Conservation (phyloP, 2,888 invertebrate genomes). For the Escarpia spicata region DNA sequence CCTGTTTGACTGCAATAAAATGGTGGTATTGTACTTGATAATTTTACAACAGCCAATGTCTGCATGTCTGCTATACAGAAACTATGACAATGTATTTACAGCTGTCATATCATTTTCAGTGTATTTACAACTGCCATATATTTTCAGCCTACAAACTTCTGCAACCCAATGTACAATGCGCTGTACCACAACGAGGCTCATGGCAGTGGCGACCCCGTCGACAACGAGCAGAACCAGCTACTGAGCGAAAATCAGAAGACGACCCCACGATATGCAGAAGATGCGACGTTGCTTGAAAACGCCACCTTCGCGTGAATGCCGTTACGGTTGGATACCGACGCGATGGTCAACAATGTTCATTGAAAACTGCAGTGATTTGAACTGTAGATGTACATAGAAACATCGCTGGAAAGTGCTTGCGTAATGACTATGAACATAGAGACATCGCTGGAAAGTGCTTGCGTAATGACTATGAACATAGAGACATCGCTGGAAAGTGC, state of each 20-base stretch:
- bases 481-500: not conserved
- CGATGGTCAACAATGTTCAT: not conserved
- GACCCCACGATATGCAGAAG: not conserved
- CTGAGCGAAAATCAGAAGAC: constrained; percentile 23
- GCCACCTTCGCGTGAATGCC: not conserved
- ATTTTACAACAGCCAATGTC: not conserved
- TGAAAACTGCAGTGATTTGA: not conserved
- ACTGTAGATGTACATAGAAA: not conserved
- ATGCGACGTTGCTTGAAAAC: not conserved
- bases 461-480: not conserved
- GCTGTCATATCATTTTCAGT: constrained; percentile 41
- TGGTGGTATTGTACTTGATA: not conserved
- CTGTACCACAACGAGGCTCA: constrained; percentile 54
- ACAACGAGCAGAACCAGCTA: constrained; percentile 32
- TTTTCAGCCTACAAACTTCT: constrained; percentile 79
- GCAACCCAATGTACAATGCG: constrained; percentile 98
- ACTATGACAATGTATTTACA: not conserved
- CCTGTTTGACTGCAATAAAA: not conserved
- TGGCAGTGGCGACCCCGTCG: constrained; percentile 6
- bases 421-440: not conserved
- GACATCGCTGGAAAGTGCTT: not conserved
- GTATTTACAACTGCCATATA: constrained; percentile 26
- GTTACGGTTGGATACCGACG: not conserved
- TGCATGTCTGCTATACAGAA: not conserved
- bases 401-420: not conserved